Evolutionary conservation across 30 jellyfish, hydroid and myxozoan genomes (phyloP), one percentile per base, ranked within the genome.

Genomic region (Turritopsis rubra): DNA sequence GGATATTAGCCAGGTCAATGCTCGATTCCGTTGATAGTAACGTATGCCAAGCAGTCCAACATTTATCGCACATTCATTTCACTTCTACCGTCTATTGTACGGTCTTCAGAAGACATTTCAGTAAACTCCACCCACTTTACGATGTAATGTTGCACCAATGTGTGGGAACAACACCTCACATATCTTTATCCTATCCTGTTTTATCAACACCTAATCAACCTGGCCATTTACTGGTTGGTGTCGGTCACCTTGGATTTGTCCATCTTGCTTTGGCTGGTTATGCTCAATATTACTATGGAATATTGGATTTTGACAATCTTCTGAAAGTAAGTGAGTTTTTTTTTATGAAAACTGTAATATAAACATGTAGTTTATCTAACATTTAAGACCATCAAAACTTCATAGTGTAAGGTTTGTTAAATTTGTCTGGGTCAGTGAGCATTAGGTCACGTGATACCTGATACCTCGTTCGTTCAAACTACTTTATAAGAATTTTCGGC

Each of bases 181-280:
- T 80, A 29, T 24, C 81, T 54, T 19, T 65, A 52, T 23, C 27
- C 82, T 80, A 22, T 26, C 53, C 82, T 17, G 65, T 22, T 65
- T 53, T 80, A 19, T 53, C 54, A 13, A 16, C 73, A 21, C 88
- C 87, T 72, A 54, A 65, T 8, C 71, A 41, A 73, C 85, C 83
- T 41, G 84, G 81, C 87, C 96, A 88, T 73, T 52, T 81, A 52
- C 72, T 92, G 71, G 84, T 84, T 76, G 96, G 88, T 16, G 87
- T 92, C 89, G 98, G 98, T 21, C 95, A 88, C 53, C 54, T 74
- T 27, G 98, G 98, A 16, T 83, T 95, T 70, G 75, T 87, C 54
- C 60, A 82, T 54, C 75, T 92, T 21, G 84, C 91, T 53, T 87
- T 84, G 19, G 87, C 85, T 70, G 96, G 96, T 5, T 87, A 84